Evolutionary conservation across 2,797 vertebrate species (phyloP), one percentile per base, ranked within the genome.

Genomic region (Anguilla marmorata): DNA sequence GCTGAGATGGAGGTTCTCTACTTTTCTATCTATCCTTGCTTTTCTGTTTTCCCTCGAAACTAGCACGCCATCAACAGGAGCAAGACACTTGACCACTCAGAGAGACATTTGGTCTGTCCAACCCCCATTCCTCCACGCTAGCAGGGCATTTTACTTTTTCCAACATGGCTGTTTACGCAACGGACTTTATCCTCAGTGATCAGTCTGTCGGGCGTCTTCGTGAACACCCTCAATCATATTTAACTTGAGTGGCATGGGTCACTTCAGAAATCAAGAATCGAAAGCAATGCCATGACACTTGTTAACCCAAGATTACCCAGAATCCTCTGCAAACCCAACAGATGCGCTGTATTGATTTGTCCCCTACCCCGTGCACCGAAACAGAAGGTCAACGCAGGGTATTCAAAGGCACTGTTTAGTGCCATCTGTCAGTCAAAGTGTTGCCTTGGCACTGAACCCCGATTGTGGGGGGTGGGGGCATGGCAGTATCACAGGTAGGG

Each of bases 21-120:
- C 50, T 86, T 88, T 63, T 24, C 37, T 37, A 37, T 37, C 37
- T 37, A 37, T 37, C 37, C 37, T 37, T 37, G 37, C 48, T 12
- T 2, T 37, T 80, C 8, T 3, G 12, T 7, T 33, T 0, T 6
- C 7, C 45, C 30, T 60, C 85, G 66, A 89, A 89, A 89, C 87
- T 37, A 87, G 80, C 30, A 48, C 2, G 1, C 89, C 86, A 33
- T 83, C 69, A 89, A 58, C 52, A 48, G 84, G 85, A 88, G 50
- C 90, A 90, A 88, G 80, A 41, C 2, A 33, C 69, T 30, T 85
- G 87, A 87, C 88, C 90, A 27, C 1, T 33, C 4, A 12, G 37
- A n/a, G 37, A 3, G 41, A 48, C 4, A 37, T 21, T n/a, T 16
- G 12, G 30, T 52, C 80, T 37, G 74, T 72, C 45, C 48, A n/a